Evolutionary conservation across 2,888 invertebrate species (phyloP).

Genomic region (Tenthredo livida): DNA sequence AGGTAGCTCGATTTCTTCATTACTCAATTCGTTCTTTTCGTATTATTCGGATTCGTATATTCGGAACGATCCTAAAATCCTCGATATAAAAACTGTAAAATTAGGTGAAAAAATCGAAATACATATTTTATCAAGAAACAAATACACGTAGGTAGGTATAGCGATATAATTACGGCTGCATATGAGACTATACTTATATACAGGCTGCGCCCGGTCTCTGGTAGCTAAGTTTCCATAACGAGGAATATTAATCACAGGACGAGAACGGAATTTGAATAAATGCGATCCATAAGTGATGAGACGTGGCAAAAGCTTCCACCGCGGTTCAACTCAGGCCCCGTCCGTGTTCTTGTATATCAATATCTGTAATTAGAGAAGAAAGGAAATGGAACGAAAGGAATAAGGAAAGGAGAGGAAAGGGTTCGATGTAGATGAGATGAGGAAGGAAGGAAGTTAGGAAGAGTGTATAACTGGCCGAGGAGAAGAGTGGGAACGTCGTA

Average conservation of each 20-base stretch:
- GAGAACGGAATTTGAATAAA: constrained; percentile 70
- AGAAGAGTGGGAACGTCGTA: neutral
- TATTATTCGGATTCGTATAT: neutral
- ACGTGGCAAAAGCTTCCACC: constrained; percentile 75
- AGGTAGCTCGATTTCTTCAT: constrained; percentile 10
- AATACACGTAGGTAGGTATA: neutral
- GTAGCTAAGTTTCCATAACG: constrained; percentile 65
- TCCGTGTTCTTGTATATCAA: constrained; percentile 56
- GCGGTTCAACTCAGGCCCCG: neutral
- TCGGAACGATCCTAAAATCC: neutral
- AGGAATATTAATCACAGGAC: constrained; percentile 71
- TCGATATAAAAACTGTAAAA: neutral
- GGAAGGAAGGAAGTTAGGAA: constrained; percentile 51
- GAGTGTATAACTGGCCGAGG: neutral
- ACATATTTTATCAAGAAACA: neutral
- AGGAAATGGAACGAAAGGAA: constrained; percentile 12
- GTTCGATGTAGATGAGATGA: constrained; percentile 19
- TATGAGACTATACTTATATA: neutral
- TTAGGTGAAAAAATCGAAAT: neutral
- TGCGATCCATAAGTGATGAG: constrained; percentile 75
- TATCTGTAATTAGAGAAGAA: constrained; percentile 55
- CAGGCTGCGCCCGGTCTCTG: neutral
- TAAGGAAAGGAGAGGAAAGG: constrained; percentile 61
- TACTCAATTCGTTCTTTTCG: neutral
- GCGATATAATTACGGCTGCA: neutral